Conservation (phyloP, 2,797 vertebrate genomes). For the Gambusia yucatana region DNA sequence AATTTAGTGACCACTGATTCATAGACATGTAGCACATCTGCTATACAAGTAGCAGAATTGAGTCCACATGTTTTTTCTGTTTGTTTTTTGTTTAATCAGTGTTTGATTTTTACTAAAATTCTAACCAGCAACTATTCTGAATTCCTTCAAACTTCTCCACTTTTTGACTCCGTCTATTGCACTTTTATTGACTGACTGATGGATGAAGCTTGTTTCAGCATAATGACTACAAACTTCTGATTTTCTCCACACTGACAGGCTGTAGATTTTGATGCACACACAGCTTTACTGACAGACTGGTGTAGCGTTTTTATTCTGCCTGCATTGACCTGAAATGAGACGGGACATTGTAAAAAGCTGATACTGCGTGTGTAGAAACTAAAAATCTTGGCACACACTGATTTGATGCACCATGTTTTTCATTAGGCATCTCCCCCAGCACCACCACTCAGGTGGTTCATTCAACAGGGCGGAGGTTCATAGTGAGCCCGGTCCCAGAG, state of each 20-base stretch:
- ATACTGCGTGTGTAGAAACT: neutral
- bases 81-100: neutral
- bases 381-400: neutral
- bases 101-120: neutral
- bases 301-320: neutral
- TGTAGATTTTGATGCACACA: neutral
- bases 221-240: neutral
- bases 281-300: neutral
- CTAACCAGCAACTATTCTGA: neutral
- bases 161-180: neutral
- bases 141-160: neutral
- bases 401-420: neutral
- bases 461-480: slow-evolving; percentile 94
- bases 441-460: slow-evolving; percentile 93
- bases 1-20: neutral
- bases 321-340: neutral
- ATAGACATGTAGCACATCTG: neutral
- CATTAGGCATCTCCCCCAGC: slow-evolving; percentile 84
- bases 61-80: neutral
- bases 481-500: slow-evolving; percentile 98
- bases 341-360: neutral
- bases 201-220: neutral
- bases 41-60: neutral
- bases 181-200: neutral
- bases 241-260: neutral